Evolutionary conservation across 2,888 invertebrate genomes (phyloP).

Genomic region (Andrena chrysosceles): DNA sequence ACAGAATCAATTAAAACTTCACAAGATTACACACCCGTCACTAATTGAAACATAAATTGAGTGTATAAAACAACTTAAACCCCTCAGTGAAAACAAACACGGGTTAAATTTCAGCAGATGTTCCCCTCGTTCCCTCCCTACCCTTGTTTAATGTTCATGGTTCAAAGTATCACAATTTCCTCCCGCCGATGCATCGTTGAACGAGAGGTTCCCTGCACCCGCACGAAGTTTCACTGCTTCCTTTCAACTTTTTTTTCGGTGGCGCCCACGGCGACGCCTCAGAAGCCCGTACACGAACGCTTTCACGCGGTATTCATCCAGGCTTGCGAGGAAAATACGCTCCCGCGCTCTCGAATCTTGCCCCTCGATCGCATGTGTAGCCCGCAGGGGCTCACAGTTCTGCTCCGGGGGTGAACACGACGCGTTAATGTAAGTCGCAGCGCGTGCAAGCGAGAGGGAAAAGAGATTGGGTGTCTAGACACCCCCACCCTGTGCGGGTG

Average conservation of each 20-base stretch:
- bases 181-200: conserved; percentile 12
- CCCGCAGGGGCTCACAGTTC: conserved; percentile 27
- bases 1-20: no score
- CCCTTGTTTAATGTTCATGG: not conserved
- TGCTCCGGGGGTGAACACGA: conserved; percentile 31
- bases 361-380: conserved; percentile 15
- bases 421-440: conserved; percentile 43
- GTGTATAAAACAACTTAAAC: not conserved
- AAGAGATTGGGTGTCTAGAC: conserved; percentile 71
- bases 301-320: not conserved
- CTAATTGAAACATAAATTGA: no score
- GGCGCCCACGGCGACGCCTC: conserved; percentile 19
- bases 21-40: not conserved
- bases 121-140: not conserved
- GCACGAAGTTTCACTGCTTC: not conserved
- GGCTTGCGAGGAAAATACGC: conserved; percentile 9
- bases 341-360: conserved; percentile 25
- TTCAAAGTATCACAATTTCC: conserved; percentile 14
- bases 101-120: not conserved
- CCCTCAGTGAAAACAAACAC: not conserved
- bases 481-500: conserved; percentile 49
- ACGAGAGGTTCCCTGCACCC: not conserved
- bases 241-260: not conserved
- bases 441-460: conserved; percentile 25
- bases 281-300: not conserved